A percentile compares a stretch with the other conserved stretches of the same genome.
Evolutionary conservation across 2,797 vertebrate species (phyloP).

Genomic region (Phataginus tricuspis): DNA sequence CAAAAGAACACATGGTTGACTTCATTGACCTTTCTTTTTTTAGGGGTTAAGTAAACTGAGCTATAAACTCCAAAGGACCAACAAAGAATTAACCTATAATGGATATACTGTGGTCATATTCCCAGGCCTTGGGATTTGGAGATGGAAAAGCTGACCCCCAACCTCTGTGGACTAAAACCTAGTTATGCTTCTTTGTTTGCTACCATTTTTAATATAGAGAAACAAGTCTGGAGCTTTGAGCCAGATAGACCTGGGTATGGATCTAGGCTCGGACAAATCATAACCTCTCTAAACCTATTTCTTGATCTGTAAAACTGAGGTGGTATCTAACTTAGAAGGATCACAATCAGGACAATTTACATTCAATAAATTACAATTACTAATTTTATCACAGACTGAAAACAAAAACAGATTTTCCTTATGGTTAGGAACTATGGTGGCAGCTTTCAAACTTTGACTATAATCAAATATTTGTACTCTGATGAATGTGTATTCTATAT

Average conservation of each 20-base stretch:
- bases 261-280: neutral
- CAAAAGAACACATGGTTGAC: neutral
- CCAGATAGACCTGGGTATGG: slow-evolving; percentile 3
- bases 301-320: neutral
- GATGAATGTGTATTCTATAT: neutral
- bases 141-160: neutral
- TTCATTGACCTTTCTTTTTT: neutral
- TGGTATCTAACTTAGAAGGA: neutral
- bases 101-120: neutral
- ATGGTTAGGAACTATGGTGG: neutral
- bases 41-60: neutral
- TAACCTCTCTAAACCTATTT: slow-evolving; percentile 36
- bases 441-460: neutral
- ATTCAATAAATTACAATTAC: neutral
- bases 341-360: slow-evolving; percentile 29
- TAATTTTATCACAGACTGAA: slow-evolving; percentile 23
- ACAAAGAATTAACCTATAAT: neutral
- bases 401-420: slow-evolving; percentile 13
- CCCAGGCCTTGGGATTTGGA: neutral
- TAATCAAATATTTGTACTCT: neutral
- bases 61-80: slow-evolving; percentile 31
- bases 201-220: neutral
- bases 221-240: slow-evolving; percentile 2
- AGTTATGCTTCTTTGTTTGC: neutral
- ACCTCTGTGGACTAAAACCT: neutral